Evolutionary conservation across 2,888 invertebrate genomes (phyloP).

Genomic region (Macropis europaea): DNA sequence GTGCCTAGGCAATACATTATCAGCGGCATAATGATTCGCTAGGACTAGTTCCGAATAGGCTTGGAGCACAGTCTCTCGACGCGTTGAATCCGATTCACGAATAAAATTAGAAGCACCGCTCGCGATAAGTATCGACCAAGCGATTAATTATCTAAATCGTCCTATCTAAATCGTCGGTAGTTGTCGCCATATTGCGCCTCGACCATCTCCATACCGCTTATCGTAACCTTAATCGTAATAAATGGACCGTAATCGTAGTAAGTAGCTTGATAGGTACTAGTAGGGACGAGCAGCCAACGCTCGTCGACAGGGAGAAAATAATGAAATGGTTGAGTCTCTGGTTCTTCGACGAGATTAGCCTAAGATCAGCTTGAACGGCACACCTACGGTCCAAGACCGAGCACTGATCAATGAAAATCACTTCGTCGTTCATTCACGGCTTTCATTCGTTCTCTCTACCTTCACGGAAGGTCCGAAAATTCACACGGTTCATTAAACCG

Average conservation of each 20-base stretch:
- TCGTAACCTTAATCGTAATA: conserved; percentile 48
- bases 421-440: neutral
- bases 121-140: conserved; percentile 26
- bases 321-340: neutral
- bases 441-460: neutral
- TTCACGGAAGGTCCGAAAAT: too few relatives aligned
- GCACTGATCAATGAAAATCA: neutral
- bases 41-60: conserved; percentile 61
- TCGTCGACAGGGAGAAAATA: conserved; percentile 20
- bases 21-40: conserved; percentile 50
- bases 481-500: too few relatives aligned
- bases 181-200: conserved; percentile 29
- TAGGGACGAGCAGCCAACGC: conserved; percentile 35
- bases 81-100: too few relatives aligned
- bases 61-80: too few relatives aligned
- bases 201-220: conserved; percentile 46
- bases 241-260: conserved; percentile 50
- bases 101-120: neutral
- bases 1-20: conserved; percentile 45
- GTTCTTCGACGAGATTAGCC: conserved; percentile 11
- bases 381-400: too few relatives aligned
- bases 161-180: conserved; percentile 38
- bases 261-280: conserved; percentile 53
- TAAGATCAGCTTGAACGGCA: too few relatives aligned
- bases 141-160: conserved; percentile 40